These are phyloP conservation scores for Paramormyrops kingsleyae DNA, from an alignment of 2,113 vertebrate species.

Conservation along the genomic window DNA sequence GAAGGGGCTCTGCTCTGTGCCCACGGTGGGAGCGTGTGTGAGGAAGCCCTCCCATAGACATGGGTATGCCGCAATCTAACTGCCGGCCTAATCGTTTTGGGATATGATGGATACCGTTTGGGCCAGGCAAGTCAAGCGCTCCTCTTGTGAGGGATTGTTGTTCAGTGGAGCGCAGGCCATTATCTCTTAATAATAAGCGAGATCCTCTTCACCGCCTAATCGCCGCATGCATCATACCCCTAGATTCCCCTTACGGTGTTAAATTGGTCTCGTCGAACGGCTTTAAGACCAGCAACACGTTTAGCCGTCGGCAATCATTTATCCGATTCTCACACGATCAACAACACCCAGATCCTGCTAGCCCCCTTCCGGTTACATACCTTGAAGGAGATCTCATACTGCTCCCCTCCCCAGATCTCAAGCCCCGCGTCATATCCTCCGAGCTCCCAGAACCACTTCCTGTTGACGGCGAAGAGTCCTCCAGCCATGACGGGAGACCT, in stretches of 20 bases:
- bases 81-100: background rate
- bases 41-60: background rate
- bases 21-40: no score
- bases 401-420: slow-evolving; percentile 71
- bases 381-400: slow-evolving; percentile 68
- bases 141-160: background rate
- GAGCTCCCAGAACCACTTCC: slow-evolving; percentile 92
- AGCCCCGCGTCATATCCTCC: slow-evolving; percentile 67
- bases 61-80: background rate
- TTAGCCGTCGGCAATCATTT: background rate
- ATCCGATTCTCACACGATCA: background rate
- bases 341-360: background rate
- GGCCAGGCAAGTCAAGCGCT: background rate
- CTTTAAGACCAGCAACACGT: background rate
- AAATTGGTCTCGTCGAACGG: no score
- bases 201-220: background rate
- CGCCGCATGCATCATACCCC: background rate
- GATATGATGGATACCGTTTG: background rate
- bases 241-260: background rate
- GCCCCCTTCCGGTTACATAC: slow-evolving; percentile 26
- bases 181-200: background rate
- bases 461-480: slow-evolving; percentile 90
- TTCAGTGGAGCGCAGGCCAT: background rate
- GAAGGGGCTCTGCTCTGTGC: no score
- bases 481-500: slow-evolving; percentile 99